Evolutionary conservation across 2,113 vertebrate genomes (phyloP), one percentile per base, ranked within the genome.

Genomic region (Stegostoma tigrinum): DNA sequence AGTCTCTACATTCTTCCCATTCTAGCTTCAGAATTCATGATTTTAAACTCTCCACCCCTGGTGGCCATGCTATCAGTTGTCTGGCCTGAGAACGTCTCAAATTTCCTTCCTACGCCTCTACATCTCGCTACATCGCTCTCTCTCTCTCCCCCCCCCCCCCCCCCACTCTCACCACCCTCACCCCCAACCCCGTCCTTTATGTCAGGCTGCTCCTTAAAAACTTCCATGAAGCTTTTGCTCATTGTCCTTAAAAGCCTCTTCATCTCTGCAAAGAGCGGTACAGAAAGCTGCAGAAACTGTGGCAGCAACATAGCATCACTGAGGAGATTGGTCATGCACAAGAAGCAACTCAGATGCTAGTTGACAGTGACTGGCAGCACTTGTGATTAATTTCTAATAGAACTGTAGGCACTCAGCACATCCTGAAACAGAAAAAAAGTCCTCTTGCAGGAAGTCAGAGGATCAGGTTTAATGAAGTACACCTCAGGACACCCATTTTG

Each of bases 331-430:
- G 99, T 96, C 99, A 99, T 0, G 99, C 99, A 24, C 99, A 99
- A 96, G 99, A 99, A 97, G 99, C 99, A 96, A 99, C 99, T 97
- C 99, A 99, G 96, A 98, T 99, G 0, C 97, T 99, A 96, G 98
- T 98, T 24, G 98, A 99, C 97, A 99, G 99, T n/a, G 99, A 99
- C 97, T 99, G 99, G 99, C 99, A 99, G 96, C 99, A 99, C 97
- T 98, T 99, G 97, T 99, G 98, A 98, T 96, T 95, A 45, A 96
- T 95, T 95, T 96, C 97, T 96, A 97, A 96, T 96, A 52, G 67
- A 48, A 72, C 94, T 72, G 38, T 94, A 68, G 45, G 72, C 94
- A 70, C 3, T 95, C 12, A 12, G 67, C 94, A 72, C 94, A 95
- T 95, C 80, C 67, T 95, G 94, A 95, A 95, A 68, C 94, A 95